Evolutionary conservation across 2,797 vertebrate species (phyloP).

Genomic region (Lacerta bilineata): DNA sequence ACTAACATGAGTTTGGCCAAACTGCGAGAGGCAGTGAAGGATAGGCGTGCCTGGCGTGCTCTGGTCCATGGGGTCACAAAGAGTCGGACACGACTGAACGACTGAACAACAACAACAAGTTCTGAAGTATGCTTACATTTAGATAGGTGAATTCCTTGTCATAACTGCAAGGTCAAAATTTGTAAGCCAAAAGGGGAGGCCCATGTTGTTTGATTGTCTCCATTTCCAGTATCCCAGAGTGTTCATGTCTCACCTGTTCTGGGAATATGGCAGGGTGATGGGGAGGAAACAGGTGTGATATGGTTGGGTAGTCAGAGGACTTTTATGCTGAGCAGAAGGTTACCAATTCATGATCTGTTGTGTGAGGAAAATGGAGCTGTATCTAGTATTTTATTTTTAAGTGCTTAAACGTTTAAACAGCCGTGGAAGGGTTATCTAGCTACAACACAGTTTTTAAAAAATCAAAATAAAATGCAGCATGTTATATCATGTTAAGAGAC

Average conservation of each 20-base stretch:
- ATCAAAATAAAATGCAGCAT: no score
- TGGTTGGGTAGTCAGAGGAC: background rate
- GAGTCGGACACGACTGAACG: no score
- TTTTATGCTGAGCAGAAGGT: background rate
- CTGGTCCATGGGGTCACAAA: no score
- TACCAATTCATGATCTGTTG: background rate
- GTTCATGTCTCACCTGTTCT: slow-evolving; percentile 62
- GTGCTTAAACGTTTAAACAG: background rate
- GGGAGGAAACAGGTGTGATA: slow-evolving; percentile 36
- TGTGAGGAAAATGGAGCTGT: background rate
- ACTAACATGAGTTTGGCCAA: no score
- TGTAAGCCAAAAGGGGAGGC: slow-evolving; percentile 28
- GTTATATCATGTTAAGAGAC: no score
- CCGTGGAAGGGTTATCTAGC: background rate
- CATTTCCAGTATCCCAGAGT: slow-evolving; percentile 42
- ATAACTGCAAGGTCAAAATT: background rate
- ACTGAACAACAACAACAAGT: no score
- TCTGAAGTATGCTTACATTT: background rate
- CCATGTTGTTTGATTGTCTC: slow-evolving; percentile 41
- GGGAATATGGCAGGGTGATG: slow-evolving; percentile 34
- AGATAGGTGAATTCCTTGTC: background rate
- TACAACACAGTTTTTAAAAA: background rate
- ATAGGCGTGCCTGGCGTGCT: no score
- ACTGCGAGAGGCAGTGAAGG: no score
- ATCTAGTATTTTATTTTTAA: background rate